Evolutionary conservation across 2,888 invertebrate genomes (phyloP), one percentile per base, ranked within the genome.

Genomic region (Morpho achilles): DNA sequence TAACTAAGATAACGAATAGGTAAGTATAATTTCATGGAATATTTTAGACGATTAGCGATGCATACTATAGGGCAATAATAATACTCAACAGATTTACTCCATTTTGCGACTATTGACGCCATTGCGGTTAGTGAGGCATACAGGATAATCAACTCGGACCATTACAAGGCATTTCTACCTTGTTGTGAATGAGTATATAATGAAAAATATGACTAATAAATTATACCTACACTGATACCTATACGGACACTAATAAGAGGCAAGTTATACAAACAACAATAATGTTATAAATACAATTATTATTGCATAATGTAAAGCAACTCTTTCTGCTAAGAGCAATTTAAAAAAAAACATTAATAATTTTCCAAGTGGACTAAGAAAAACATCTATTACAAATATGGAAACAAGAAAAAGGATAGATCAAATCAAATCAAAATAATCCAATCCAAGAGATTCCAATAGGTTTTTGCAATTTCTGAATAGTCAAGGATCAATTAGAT

Each of bases 101-200:
- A 45, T 54, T 52, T 45, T 50, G 16, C 42, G 53, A 43, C 52
- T 46, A 60, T 47, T 62, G 62, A 62, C 59, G 56, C 58, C 58
- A 59, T 42, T 63, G 63, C 63, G 63, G 63, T 63, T n/a, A 55
- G 46, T 61, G 59, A 61, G 56, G 23, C 56, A 58, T 54, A 54
- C 58, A 54, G 58, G 61, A 59, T 54, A 61, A 46, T 58, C 46
- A 53, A 55, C 43, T 8, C 6, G 43, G 41, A 55, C 41, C 60
- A 57, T 60, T 60, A 61, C 61, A 45, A 54, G 10, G 62, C 62
- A 45, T 45, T 62, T 59, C 45, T 47, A 61, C 3, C 47, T 32
- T 32, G 40, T 53, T 52, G 56, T 59, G 59, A 63, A 60, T 63
- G 60, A 56, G 43, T 56, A 53, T 51, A 47, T 10, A 58, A 61